Evolutionary conservation across 2,797 vertebrate species (phyloP), one percentile per base, ranked within the genome.

Genomic region (Selene dorsalis): DNA sequence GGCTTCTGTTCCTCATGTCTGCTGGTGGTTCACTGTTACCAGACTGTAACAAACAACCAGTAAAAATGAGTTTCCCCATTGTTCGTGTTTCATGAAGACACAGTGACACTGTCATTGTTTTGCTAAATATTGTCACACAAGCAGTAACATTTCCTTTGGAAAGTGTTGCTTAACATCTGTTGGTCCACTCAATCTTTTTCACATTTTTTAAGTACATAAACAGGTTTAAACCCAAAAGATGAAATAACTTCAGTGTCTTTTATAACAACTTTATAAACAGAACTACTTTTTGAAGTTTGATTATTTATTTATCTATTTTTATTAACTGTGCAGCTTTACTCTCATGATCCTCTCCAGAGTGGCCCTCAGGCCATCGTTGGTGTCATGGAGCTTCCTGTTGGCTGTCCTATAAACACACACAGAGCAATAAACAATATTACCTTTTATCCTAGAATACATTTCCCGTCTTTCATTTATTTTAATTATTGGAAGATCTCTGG

Each of bases 351-450:
- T 98, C 92, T 99, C 97, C 76, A 98, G 93, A 17, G 96, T 84
- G 1, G 84, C 84, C 59, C 98, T 95, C 48, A 99, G 94, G 28
- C 96, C 94, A 17, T 99, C 97, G 0, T 99, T 99, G 87, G 94
- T 98, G 94, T 99, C 98, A 65, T 98, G 96, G 24, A 99, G 94
- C 85, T 98, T 99, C 89, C 97, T 95, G 88, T 99, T 99, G 73
- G 98, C 96, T 88, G 94, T 94, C 77, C 98, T 99, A 28, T 72
- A 17, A 69, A 73, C 50, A 76, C 52, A 82, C 67, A 80, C 41
- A 75, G 5, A 76, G 28, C 66, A 65, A 74, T 7, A 45, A 16
- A 47, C 4, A 52, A 26, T 6, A 56, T 14, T 26, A 3, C 52
- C 7, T 8, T 17, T 3, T 28, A 26, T 55, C 24, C 13, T 26